Evolutionary conservation across 2,113 vertebrate species (phyloP).

Genomic region (Cynocephalus volans): DNA sequence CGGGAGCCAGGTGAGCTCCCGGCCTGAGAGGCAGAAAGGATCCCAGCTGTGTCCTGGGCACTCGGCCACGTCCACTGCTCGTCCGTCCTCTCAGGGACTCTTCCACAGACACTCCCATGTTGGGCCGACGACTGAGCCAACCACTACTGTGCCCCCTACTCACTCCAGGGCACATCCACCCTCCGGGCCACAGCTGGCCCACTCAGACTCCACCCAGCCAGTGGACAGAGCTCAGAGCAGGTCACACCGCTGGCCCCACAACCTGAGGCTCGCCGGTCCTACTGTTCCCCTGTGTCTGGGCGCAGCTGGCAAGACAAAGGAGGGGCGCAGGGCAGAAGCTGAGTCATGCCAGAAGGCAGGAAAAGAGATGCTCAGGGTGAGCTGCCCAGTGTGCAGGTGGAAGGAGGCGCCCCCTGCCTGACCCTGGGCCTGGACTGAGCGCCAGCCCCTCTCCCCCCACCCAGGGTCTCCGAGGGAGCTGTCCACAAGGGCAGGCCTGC

Average conservation of each 20-base stretch:
- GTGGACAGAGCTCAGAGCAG: not conserved
- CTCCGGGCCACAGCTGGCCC: not conserved
- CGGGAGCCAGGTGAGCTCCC: not conserved
- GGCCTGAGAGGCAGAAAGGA: not conserved
- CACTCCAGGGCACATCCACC: not conserved
- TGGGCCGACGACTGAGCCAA: not conserved
- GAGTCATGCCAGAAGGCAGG: accelerated
- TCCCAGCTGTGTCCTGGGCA: not conserved
- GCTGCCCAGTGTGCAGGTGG: not conserved
- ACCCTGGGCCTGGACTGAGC: no score
- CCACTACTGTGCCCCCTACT: not conserved
- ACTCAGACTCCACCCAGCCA: not conserved
- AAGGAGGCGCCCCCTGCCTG: no score
- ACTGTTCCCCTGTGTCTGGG: accelerated
- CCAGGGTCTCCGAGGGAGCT: not conserved
- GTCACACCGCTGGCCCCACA: not conserved
- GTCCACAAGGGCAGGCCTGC: not conserved
- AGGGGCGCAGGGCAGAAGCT: no score
- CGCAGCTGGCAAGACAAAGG: accelerated
- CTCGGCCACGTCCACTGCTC: accelerated
- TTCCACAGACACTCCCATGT: no score
- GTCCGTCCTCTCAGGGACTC: accelerated
- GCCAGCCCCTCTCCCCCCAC: no score
- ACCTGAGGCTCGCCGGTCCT: accelerated
- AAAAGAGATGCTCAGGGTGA: not conserved